A percentile compares a stretch with the other conserved stretches of the same genome.
Evolutionary conservation across 2,888 invertebrate species (phyloP).

Genomic region (Apodemia mormo): DNA sequence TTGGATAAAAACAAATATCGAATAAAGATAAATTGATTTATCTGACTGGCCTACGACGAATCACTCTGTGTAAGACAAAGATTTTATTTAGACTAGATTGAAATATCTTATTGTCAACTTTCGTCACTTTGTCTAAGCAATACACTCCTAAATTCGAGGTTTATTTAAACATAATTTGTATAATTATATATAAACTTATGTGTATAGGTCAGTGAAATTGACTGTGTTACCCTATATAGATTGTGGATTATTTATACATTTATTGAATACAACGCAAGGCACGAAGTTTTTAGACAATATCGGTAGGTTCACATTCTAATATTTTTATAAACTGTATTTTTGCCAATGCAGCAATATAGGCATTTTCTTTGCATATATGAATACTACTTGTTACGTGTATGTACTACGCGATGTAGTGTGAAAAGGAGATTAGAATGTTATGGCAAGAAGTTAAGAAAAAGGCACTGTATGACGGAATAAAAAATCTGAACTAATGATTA

Average conservation of each 20-base stretch:
- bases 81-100: conserved; percentile 69
- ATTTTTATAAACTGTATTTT: neutral
- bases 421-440: too few species aligned
- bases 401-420: too few species aligned
- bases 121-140: conserved; percentile 66
- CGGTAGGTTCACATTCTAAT: conserved; percentile 29
- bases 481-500: too few species aligned
- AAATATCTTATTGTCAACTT: conserved; percentile 71
- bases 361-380: too few species aligned
- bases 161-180: conserved; percentile 59
- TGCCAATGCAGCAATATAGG: too few species aligned
- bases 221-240: conserved; percentile 69
- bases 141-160: conserved; percentile 73
- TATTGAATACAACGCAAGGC: conserved; percentile 76
- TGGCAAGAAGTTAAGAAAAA: too few species aligned
- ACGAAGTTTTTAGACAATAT: conserved; percentile 55
- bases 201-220: conserved; percentile 74
- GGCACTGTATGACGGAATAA: too few species aligned
- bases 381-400: too few species aligned
- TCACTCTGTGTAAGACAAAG: conserved; percentile 48
- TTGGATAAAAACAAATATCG: too few species aligned
- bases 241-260: conserved; percentile 56
- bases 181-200: conserved; percentile 57
- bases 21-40: neutral
- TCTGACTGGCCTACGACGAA: conserved; percentile 33